A percentile compares a stretch with the other conserved stretches of the same genome.
Conservation (phyloP, 1,140 invertebrate species). For the Laupala kohalensis region DNA sequence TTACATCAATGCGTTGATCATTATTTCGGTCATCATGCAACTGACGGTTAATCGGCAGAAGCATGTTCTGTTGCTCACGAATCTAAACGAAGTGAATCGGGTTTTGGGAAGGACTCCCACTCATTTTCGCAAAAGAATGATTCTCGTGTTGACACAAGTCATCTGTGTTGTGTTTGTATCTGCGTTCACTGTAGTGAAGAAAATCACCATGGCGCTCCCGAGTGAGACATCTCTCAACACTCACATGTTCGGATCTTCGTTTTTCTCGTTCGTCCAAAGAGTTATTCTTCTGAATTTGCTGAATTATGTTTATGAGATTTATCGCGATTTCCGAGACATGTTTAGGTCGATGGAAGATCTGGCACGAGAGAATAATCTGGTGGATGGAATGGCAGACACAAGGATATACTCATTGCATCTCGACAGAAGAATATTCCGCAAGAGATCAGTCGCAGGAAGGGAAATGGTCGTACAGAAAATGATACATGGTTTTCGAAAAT, state of each 20-base stretch:
- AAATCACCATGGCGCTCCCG: background rate
- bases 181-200: background rate
- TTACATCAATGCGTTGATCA: background rate
- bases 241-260: background rate
- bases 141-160: background rate
- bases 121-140: background rate
- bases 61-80: background rate
- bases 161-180: background rate
- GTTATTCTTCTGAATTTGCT: background rate
- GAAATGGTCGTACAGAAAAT: background rate
- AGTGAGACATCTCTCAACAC: background rate
- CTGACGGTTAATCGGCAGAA: background rate
- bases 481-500: background rate
- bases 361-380: background rate
- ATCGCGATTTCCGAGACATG: background rate
- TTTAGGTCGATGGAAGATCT: background rate
- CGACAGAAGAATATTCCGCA: background rate
- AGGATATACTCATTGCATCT: too few relatives aligned
- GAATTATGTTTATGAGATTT: background rate
- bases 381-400: too few relatives aligned
- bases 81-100: background rate
- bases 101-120: background rate
- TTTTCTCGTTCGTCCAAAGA: background rate
- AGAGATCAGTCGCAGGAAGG: background rate
- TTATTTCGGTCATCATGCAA: background rate